Evolutionary conservation across 2,888 invertebrate genomes (phyloP).

Genomic region (Cephonodes hylas): DNA sequence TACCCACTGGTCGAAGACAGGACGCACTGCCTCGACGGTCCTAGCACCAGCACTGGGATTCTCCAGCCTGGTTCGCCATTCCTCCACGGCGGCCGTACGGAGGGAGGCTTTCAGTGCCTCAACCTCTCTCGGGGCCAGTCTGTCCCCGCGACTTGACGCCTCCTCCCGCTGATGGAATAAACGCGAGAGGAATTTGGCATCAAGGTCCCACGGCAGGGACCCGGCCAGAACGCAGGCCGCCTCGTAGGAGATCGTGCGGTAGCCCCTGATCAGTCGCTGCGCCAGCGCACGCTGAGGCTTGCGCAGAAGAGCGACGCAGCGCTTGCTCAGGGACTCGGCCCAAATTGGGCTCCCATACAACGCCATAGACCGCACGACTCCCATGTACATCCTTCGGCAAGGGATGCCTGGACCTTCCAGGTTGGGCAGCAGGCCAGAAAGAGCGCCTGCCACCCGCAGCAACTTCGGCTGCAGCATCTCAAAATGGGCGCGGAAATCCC

Average conservation of each 20-base stretch:
- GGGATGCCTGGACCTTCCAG: neutral
- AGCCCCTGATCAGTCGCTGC: too few relatives aligned
- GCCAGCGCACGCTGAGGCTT: too few relatives aligned
- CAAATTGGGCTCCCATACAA: too few relatives aligned
- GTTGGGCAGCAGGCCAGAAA: too few relatives aligned
- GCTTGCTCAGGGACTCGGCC: too few relatives aligned
- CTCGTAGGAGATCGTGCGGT: neutral
- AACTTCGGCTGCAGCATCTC: too few relatives aligned
- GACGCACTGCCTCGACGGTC: neutral
- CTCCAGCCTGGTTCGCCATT: neutral
- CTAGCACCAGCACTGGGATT: neutral
- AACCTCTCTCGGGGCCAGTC: neutral
- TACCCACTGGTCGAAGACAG: neutral
- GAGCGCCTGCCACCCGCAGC: too few relatives aligned
- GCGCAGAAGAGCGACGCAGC: too few relatives aligned
- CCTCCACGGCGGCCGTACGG: neutral
- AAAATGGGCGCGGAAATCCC: conserved; percentile 9
- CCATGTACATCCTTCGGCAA: neutral
- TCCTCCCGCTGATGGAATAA: neutral
- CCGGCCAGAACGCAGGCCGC: neutral
- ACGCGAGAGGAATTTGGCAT: neutral
- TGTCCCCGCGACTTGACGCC: neutral
- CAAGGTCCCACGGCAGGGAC: neutral
- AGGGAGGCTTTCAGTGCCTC: neutral
- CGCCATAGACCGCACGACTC: too few relatives aligned